A percentile compares a stretch with the other conserved stretches of the same genome.
Conservation (phyloP, 2,797 vertebrate species). For the Rhincodon typus region DNA sequence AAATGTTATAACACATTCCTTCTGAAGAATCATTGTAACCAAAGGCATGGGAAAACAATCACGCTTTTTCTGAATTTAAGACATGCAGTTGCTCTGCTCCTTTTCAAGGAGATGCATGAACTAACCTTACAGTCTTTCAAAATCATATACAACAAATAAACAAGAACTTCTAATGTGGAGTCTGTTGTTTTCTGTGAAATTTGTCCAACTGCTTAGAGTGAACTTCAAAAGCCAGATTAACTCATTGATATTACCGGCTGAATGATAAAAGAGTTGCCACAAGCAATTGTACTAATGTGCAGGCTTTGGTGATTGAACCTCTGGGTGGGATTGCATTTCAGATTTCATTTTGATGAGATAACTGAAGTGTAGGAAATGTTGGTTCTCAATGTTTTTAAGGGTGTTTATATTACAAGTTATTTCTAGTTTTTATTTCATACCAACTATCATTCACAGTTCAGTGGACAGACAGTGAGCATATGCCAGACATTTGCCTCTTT, state of each 20-base stretch:
- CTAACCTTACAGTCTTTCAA: background rate
- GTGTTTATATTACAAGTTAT: background rate
- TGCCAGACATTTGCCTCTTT: background rate
- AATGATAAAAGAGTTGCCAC: background rate
- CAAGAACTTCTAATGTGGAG: background rate
- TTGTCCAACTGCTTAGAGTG: background rate
- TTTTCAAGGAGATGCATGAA: background rate
- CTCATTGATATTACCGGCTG: background rate
- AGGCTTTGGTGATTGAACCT: background rate
- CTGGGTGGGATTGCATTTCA: background rate
- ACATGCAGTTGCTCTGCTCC: background rate
- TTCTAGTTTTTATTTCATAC: background rate
- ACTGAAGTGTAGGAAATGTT: background rate
- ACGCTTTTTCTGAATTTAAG: background rate
- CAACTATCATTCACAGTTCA: background rate
- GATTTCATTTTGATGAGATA: background rate
- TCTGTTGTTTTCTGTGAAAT: background rate
- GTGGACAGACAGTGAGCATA: background rate
- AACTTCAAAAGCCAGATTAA: background rate
- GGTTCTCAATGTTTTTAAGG: background rate
- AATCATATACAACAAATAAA: background rate
- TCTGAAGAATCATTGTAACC: background rate
- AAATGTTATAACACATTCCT: background rate
- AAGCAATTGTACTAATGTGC: background rate
- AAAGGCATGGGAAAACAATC: background rate